Evolutionary conservation across 53 echinoderm and acorn worm species (phyloP), one percentile per base, ranked within the genome.

Genomic region (Holothuria scabra): DNA sequence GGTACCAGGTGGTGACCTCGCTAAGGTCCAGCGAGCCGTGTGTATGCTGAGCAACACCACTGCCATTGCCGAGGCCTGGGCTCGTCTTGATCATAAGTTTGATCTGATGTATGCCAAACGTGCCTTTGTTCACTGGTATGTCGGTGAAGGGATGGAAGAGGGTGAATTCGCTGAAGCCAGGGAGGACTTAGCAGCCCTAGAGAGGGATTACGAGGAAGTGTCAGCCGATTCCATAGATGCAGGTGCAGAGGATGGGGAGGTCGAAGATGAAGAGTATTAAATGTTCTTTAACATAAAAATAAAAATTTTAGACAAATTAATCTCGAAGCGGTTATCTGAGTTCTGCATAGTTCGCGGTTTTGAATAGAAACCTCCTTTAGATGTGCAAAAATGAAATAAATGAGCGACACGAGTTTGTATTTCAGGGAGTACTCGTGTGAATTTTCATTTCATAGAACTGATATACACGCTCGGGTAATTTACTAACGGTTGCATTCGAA

Each of bases 31-130:
- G 60, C 85, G 85, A 60, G 85, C 74, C 12, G 79, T 85, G 0
- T 85, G 85, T 24, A 85, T 85, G 85, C 72, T 85, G 85, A 85
- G 85, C 60, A 85, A 85, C 62, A 74, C 85, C 38, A 85, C 85
- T 35, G 90, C 90, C 81, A 87, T 92, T 35, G 85, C 90, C 48
- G 92, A 92, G 84, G 90, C 92, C 81, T 92, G 92, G 92, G 87
- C 86, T 78, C 86, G 92, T 86, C 86, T 89, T 48, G 89, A 92
- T 86, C 92, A 89, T 83, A 92, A 92, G 58, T 78, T 78, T 58
- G 78, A 78, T 58, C 58, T 78, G 78, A 78, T 78, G 72, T 72
- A 72, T 48, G 79, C 79, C 56, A 79, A 79, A 21, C 57, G 79
- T 26, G 87, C 87, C 7, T 87, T 87, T 69, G 88, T 87, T 44